A percentile compares a stretch with the other conserved stretches of the same genome.
These are phyloP conservation scores for Drosophila ustulata DNA, from an alignment of 2,888 invertebrate genomes.

Conservation along the genomic window DNA sequence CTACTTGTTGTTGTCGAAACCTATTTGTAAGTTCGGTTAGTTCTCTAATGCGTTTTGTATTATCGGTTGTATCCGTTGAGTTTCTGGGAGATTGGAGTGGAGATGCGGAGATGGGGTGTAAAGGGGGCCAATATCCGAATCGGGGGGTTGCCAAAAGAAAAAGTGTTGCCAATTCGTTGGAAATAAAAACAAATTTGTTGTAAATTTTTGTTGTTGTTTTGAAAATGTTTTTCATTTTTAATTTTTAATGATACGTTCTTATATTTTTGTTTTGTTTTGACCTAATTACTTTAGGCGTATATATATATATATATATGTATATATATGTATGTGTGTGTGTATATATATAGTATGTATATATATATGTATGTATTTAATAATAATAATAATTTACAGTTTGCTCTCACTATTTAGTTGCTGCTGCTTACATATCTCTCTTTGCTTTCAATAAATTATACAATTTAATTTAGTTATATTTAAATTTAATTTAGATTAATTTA, in stretches of 20 bases:
- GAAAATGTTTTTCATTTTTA: conserved; percentile 57
- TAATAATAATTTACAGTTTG: conserved; percentile 58
- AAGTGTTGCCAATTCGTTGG: conserved; percentile 48
- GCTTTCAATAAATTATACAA: conserved; percentile 67
- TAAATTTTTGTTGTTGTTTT: conserved; percentile 55
- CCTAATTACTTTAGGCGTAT: conserved; percentile 52
- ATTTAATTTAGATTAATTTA: conserved; percentile 46
- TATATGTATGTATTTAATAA: conserved; percentile 40
- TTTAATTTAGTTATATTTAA: conserved; percentile 41
- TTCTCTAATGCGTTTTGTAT: conserved; percentile 9
- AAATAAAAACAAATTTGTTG: conserved; percentile 73
- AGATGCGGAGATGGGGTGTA: not conserved
- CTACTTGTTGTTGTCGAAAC: conserved; percentile 54
- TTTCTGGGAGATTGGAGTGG: not conserved
- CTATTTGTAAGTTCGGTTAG: conserved; percentile 53
- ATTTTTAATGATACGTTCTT: conserved; percentile 76
- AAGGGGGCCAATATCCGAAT: conserved; percentile 30
- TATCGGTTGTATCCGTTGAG: conserved; percentile 2
- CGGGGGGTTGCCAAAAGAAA: conserved; percentile 16
- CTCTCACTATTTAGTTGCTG: conserved; percentile 62
- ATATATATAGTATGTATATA: conserved; percentile 19
- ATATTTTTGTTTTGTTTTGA: conserved; percentile 44
- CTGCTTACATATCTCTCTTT: conserved; percentile 61
- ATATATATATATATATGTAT: conserved; percentile 22
- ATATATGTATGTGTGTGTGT: conserved; percentile 23